Evolutionary conservation across 2,888 invertebrate species (phyloP).

Genomic region (Nemapogon koenigi): DNA sequence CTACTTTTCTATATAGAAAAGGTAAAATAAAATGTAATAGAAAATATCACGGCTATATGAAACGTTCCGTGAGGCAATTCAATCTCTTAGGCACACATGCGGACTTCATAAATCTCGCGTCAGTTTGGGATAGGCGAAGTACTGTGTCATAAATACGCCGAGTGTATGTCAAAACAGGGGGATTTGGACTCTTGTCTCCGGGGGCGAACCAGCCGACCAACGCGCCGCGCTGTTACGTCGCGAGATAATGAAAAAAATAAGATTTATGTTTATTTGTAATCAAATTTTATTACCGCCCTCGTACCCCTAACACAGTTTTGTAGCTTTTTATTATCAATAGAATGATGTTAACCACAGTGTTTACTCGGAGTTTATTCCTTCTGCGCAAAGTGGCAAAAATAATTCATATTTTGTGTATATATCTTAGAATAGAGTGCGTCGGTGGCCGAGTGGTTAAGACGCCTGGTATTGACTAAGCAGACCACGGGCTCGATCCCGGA

Average conservation of each 20-base stretch:
- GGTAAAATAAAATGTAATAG: conserved; percentile 1
- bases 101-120: conserved; percentile 58
- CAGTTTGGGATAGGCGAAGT: conserved; percentile 40
- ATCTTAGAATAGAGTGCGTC: no score
- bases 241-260: conserved; percentile 59
- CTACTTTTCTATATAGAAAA: neutral
- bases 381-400: no score
- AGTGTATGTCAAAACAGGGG: conserved; percentile 60
- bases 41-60: no score
- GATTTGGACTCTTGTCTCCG: conserved; percentile 45
- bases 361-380: no score
- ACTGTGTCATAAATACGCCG: conserved; percentile 51
- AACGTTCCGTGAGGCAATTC: conserved; percentile 27
- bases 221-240: conserved; percentile 25
- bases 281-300: conserved; percentile 49
- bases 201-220: conserved; percentile 25
- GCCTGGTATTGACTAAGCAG: no score
- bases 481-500: no score
- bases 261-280: conserved; percentile 62
- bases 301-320: conserved; percentile 2
- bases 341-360: no score
- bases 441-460: no score
- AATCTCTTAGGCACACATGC: conserved; percentile 51
- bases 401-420: no score
- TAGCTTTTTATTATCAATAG: neutral